phyloP scores from a whole-genome alignment of 2,113 vertebrate species.

The Nothocercus julius region DNA sequence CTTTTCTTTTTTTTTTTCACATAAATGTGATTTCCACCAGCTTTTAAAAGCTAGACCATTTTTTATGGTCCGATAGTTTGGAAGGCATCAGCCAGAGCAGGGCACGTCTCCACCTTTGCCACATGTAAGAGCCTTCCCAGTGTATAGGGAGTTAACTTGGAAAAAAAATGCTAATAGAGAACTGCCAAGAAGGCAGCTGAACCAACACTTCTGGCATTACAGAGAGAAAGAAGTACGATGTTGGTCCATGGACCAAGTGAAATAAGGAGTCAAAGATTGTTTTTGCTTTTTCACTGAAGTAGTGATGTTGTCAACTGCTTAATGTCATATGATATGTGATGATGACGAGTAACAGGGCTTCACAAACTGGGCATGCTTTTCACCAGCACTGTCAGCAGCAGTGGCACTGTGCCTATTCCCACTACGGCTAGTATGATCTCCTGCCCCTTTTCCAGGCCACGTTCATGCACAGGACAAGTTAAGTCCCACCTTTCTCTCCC shows the following conservation, averaged over 20 bases:
- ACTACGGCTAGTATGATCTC: accelerated
- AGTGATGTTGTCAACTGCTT: background rate
- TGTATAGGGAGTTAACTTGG: background rate
- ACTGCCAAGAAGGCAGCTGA: background rate
- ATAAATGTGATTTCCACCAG: background rate
- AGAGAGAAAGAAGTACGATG: background rate
- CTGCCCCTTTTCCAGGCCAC: background rate
- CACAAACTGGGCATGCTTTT: background rate
- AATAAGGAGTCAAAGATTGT: accelerated
- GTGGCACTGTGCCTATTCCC: background rate
- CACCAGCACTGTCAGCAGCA: background rate
- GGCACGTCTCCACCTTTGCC: background rate
- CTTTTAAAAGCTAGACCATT: background rate
- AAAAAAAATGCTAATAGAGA: background rate
- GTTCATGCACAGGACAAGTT: background rate
- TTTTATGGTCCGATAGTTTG: background rate
- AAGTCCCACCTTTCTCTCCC: background rate
- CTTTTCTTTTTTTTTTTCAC: background rate
- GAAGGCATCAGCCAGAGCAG: background rate
- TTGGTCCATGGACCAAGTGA: background rate
- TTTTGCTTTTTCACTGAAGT: background rate
- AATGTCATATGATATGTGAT: background rate
- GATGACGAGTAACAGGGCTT: background rate
- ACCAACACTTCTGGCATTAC: background rate
- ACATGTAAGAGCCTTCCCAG: accelerated